phyloP scores from a whole-genome alignment of 2,888 invertebrate species.

The Megamerina dolium region DNA sequence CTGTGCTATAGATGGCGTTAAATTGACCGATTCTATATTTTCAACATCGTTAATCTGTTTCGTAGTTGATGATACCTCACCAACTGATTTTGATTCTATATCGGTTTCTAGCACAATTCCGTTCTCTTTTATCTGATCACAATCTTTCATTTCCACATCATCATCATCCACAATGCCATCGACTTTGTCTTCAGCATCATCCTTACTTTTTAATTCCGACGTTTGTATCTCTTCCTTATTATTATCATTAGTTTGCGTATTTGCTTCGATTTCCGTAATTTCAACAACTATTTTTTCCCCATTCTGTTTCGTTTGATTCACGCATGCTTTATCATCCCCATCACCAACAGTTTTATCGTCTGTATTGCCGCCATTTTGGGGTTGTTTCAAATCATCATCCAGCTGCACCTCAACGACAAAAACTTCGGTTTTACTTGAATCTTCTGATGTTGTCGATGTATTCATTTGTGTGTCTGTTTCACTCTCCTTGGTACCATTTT shows the following conservation, averaged over 20 bases:
- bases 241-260: neutral
- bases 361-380: neutral
- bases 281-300: neutral
- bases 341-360: conserved; percentile 2
- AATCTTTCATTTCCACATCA: neutral
- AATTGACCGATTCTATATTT: neutral
- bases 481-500: neutral
- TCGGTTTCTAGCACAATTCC: neutral
- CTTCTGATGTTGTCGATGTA: neutral
- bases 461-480: neutral
- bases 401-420: neutral
- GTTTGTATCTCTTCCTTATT: neutral
- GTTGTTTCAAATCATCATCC: neutral
- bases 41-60: neutral
- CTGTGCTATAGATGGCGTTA: neutral
- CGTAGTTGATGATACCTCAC: neutral
- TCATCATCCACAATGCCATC: neutral
- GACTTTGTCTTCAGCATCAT: neutral
- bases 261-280: neutral
- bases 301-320: neutral
- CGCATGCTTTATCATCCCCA: neutral
- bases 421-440: neutral
- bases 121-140: neutral
- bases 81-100: neutral
- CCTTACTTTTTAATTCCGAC: neutral